Base-by-base conservation (phyloP, 2,113 vertebrate species). In the Antennarius striatus region DNA sequence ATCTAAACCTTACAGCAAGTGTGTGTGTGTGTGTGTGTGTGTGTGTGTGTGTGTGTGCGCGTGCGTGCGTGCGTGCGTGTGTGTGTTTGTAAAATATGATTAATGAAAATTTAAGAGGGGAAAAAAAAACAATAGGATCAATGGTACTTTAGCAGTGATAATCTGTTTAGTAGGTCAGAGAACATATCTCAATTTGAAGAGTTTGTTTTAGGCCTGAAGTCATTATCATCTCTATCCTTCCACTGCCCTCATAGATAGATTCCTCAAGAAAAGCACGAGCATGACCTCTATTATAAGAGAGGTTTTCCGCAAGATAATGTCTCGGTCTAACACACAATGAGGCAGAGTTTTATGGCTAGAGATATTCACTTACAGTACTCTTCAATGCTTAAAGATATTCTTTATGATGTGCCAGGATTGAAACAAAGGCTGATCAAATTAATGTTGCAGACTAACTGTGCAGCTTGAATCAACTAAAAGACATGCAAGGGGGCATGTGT, bases 181-280 rank as follows among this genome's bases (percentile, higher is more conserved):
- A 55, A 70, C 60, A 69, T 53, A 54, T 64, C 48, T 69, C 66
- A 60, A 40, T 58, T 56, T 53, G 5, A 17, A 75, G 16, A 79
- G 68, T 49, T 16, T 29, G 29, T 68, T 70, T 78, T 42, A 64
- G 71, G 63, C 63, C 32, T 65, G 12, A 56, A 69, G 61, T 83
- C 68, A 83, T 81, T 71, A 47, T 78, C 70, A 56, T 51, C 55
- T 43, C 70, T 68, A 77, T 80, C 66, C 58, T 68, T 73, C 51
- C 47, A 43, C 42, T 67, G 54, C 48, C 62, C 73, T 63, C 71
- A 68, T 68, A 32, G 36, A 56, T 52, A 64, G 28, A 66, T 54
- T 73, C 12, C 59, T 58, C 56, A 64, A 66, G 45, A 73, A 66
- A 57, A 53, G 56, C 71, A n/a, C 50, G 64, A 72, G 39, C 17